phyloP scores from a whole-genome alignment of 2,113 vertebrate species.

The Pollachius pollachius region DNA sequence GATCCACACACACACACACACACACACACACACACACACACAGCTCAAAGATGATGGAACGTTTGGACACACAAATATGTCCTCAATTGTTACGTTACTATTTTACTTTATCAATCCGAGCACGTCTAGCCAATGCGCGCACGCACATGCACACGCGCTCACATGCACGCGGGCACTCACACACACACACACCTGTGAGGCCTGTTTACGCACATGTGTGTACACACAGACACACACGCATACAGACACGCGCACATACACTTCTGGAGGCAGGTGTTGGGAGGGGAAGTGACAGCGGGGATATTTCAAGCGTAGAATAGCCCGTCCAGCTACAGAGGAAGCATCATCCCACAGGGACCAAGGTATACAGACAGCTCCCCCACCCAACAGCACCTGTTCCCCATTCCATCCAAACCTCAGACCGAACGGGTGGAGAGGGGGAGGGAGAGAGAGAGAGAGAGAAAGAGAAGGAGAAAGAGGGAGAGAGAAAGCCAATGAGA shows the following conservation, averaged over 20 bases:
- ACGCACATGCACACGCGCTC: neutral
- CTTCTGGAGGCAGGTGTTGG: constrained; percentile 68
- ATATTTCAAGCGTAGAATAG: constrained; percentile 41
- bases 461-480: too few species aligned
- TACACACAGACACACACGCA: neutral
- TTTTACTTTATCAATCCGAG: too few species aligned
- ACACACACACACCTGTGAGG: neutral
- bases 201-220: too few species aligned
- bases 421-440: too few species aligned
- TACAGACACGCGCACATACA: constrained; percentile 15
- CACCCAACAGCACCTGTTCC: constrained; percentile 46
- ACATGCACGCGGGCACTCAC: neutral
- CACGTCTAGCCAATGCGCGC: too few species aligned
- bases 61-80: too few species aligned
- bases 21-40: too few species aligned
- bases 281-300: constrained; percentile 35
- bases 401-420: too few species aligned
- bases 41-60: too few species aligned
- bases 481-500: neutral
- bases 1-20: too few species aligned
- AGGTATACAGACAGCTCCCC: constrained; percentile 54
- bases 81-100: too few species aligned
- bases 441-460: too few species aligned
- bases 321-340: constrained; percentile 42
- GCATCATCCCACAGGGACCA: constrained; percentile 59